Conservation (phyloP, 2,113 vertebrate species). For the Acanthisitta chloris region DNA sequence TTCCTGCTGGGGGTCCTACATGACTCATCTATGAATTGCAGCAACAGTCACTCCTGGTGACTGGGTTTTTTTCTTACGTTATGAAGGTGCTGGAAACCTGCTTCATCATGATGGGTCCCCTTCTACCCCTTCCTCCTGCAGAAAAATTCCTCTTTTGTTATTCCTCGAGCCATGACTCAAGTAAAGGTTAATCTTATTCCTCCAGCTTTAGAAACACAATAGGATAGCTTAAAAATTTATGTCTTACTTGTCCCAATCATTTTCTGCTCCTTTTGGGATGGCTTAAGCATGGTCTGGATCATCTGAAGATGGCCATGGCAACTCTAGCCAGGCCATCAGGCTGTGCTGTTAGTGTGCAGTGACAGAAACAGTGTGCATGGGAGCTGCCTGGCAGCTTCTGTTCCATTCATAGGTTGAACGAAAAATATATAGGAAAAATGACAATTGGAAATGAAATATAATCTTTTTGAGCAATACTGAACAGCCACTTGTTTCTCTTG, state of each 20-base stretch:
- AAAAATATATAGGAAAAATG: not conserved
- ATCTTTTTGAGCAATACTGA: not conserved
- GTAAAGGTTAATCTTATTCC: not conserved
- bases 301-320: not conserved
- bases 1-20: not conserved
- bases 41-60: not conserved
- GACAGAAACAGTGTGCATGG: not conserved
- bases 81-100: not conserved
- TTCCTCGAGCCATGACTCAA: not conserved
- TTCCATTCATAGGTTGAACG: not conserved
- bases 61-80: not conserved
- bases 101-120: not conserved
- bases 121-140: not conserved
- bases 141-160: not conserved
- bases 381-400: not conserved
- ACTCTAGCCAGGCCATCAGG: no score
- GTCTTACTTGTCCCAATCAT: fast-evolving
- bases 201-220: not conserved
- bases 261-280: not conserved
- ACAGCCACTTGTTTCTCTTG: not conserved
- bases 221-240: not conserved
- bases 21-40: not conserved
- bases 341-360: not conserved
- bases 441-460: not conserved
- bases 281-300: not conserved